Conservation (phyloP, 2,797 vertebrate genomes). For the Champsocephalus esox region DNA sequence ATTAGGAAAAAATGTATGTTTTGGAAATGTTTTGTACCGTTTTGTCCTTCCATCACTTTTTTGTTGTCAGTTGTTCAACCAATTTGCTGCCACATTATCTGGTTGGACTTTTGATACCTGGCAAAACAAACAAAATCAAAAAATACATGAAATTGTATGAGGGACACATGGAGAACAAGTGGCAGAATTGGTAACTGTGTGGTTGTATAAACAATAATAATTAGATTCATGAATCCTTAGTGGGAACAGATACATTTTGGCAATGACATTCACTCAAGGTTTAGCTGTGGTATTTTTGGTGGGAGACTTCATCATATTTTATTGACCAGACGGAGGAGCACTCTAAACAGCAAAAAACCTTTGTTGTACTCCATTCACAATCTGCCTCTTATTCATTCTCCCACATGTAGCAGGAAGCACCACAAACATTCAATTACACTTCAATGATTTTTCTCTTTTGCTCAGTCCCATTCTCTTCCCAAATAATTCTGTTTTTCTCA, state of each 20-base stretch:
- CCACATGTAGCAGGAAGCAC: conserved; percentile 14
- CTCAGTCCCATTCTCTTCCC: conserved; percentile 23
- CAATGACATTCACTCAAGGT: conserved; percentile 35
- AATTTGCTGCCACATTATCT: conserved; percentile 58
- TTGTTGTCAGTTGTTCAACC: conserved; percentile 31
- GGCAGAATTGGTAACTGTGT: conserved; percentile 33
- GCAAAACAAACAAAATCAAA: conserved; percentile 25
- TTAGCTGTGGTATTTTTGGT: conserved; percentile 42
- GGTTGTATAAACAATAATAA: conserved; percentile 48
- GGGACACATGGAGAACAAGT: conserved; percentile 25
- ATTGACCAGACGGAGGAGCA: conserved; percentile 37
- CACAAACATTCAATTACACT: conserved; percentile 46
- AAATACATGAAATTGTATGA: conserved; percentile 1
- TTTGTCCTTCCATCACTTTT: conserved; percentile 76
- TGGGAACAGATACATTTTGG: conserved; percentile 14
- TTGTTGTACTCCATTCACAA: conserved; percentile 46
- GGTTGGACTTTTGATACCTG: conserved; percentile 41
- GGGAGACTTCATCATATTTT: conserved; percentile 22
- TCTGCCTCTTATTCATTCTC: conserved; percentile 30
- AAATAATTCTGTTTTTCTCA: conserved; percentile 48
- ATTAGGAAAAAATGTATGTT: background rate
- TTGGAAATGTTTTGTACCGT: conserved; percentile 65
- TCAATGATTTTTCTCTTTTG: conserved; percentile 4
- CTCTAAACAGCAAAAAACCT: conserved; percentile 7
- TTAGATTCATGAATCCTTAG: conserved; percentile 28